Evolutionary conservation across 2,797 vertebrate genomes (phyloP), one percentile per base, ranked within the genome.

Genomic region (Neosilurus mollespiculum): DNA sequence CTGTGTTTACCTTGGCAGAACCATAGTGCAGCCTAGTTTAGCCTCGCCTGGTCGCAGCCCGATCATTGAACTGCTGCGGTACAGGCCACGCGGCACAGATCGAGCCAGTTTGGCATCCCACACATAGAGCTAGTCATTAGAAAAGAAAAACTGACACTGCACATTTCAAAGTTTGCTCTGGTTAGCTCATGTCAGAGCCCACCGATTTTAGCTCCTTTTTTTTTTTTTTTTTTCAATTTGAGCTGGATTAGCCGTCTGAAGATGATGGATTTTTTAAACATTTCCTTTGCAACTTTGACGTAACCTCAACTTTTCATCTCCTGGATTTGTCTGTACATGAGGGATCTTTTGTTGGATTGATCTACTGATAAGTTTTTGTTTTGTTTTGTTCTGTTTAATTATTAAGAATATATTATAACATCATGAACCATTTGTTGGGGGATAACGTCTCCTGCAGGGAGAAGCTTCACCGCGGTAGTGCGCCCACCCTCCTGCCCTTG

Each of bases 351-450:
- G 64, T 62, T 78, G 9, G 67, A 78, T 49, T 81, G 65, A 43
- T 69, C 54, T 53, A 83, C 79, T 79, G 75, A 85, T 83, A 78
- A 3, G 26, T 26, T 73, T 20, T 66, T 12, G 14, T 26, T 73
- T 16, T 37, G 12, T 64, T 78, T 56, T 16, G 43, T 43, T 43
- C 8, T 43, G 43, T 61, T 61, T 61, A 18, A 61, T 10, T 3
- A 86, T 58, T 62, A 16, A 66, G 24, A 37, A 67, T 64, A 71
- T 53, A 58, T 70, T 16, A 61, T 56, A 69, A 22, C 59, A 8
- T 83, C 67, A 94, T 95, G 94, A 93, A 88, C 87, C 92, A 88
- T 16, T 86, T 90, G 62, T 8, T 87, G 18, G 88, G 91, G 65
- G 91, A 86, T 82, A 91, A 88, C 56, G 83, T 90, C 9, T 16